Conservation (phyloP, 2,113 vertebrate genomes). For the Oplegnathus fasciatus region DNA sequence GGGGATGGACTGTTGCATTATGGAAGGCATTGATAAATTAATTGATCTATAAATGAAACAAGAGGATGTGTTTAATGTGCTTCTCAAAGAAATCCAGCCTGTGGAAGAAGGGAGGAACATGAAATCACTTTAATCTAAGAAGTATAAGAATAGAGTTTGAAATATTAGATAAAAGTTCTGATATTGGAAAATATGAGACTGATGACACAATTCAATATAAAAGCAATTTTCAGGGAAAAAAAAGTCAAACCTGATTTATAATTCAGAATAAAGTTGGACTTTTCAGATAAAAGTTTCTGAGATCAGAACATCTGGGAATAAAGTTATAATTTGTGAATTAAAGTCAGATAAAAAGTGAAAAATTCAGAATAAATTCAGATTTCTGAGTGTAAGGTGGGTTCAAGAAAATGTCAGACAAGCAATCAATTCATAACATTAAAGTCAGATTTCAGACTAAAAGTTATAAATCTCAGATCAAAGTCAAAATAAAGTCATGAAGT, state of each 20-base stretch:
- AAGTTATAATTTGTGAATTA: not conserved
- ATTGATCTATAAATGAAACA: not conserved
- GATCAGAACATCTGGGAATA: not conserved
- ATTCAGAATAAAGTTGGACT: not conserved
- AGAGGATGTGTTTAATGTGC: not conserved
- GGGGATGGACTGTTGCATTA: not conserved
- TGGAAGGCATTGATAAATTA: not conserved
- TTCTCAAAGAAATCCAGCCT: not conserved
- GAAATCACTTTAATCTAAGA: too few species aligned
- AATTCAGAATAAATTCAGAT: too few species aligned
- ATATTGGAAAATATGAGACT: too few species aligned
- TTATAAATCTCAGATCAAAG: not conserved
- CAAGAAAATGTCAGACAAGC: not conserved
- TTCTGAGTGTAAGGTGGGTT: not conserved
- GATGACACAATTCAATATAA: not conserved
- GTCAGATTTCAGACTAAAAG: not conserved
- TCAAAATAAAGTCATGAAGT: not conserved
- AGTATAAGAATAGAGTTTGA: too few species aligned
- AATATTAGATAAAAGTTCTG: too few species aligned
- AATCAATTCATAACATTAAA: not conserved
- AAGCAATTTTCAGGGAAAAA: too few species aligned
- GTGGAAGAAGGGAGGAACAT: too few species aligned
- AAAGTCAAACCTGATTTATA: too few species aligned
- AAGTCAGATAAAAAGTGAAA: too few species aligned
- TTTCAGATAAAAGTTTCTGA: not conserved